phyloP scores from a whole-genome alignment of 1,140 invertebrate species.

The Drosophila ironensis region DNA sequence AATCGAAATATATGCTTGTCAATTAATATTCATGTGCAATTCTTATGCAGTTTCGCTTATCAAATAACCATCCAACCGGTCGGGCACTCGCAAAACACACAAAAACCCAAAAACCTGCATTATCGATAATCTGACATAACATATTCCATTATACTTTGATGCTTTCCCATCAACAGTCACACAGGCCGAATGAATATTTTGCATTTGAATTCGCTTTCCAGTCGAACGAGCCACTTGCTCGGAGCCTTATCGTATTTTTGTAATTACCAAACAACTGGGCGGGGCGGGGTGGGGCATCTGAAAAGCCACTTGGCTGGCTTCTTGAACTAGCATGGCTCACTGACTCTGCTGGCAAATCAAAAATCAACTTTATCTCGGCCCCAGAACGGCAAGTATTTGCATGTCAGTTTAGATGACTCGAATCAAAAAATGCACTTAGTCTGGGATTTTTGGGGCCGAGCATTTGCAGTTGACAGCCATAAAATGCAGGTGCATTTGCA shows the following conservation, averaged over 20 bases:
- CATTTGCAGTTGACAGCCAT: constrained; percentile 70
- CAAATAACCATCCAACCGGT: neutral
- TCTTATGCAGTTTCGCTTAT: neutral
- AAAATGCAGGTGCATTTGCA: constrained; percentile 65
- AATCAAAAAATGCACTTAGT: constrained; percentile 62
- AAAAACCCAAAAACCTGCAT: constrained; percentile 18
- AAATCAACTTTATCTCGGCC: constrained; percentile 63
- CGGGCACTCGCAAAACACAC: neutral
- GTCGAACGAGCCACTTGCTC: constrained; percentile 2
- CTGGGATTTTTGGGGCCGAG: constrained; percentile 9
- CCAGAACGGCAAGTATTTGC: constrained; percentile 35
- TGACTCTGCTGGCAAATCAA: constrained; percentile 58
- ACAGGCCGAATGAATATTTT: constrained; percentile 39
- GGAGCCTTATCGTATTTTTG: constrained; percentile 68
- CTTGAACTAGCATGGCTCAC: constrained; percentile 45
- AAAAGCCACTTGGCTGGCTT: constrained; percentile 56
- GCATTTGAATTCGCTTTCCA: constrained; percentile 26
- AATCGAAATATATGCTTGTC: neutral
- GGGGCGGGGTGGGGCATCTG: neutral
- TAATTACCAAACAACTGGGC: constrained; percentile 55
- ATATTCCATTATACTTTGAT: constrained; percentile 38
- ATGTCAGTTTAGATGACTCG: constrained; percentile 23
- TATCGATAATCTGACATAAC: constrained; percentile 36
- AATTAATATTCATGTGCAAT: constrained; percentile 17
- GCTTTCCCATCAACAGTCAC: constrained; percentile 22